Evolutionary conservation across 2,888 invertebrate genomes (phyloP).

Genomic region (Trissolcus brochymenae): DNA sequence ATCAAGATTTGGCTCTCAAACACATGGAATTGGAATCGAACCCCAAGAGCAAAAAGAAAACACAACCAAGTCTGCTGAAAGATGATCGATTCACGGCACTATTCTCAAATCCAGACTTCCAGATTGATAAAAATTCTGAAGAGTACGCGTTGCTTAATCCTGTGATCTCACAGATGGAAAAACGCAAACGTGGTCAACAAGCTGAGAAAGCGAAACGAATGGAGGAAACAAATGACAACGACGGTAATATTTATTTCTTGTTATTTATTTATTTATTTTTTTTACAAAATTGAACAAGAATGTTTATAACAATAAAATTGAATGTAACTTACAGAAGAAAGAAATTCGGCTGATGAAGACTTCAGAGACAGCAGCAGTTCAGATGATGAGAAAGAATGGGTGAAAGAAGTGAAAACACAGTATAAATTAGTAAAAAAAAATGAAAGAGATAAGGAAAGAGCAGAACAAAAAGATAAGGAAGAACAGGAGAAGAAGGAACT

Average conservation of each 20-base stretch:
- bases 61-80: slow-evolving; percentile 82
- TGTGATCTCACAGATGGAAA: slow-evolving; percentile 88
- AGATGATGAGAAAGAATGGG: slow-evolving; percentile 89
- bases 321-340: slow-evolving; percentile 56
- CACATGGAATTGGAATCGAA: slow-evolving; percentile 83
- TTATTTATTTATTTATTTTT: neutral
- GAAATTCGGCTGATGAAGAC: slow-evolving; percentile 72
- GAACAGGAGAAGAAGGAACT: slow-evolving; percentile 73
- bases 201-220: slow-evolving; percentile 76
- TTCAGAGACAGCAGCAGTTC: slow-evolving; percentile 80
- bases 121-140: slow-evolving; percentile 90
- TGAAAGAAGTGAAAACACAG: slow-evolving; percentile 87
- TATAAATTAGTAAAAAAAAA: slow-evolving; percentile 82
- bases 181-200: slow-evolving; percentile 78
- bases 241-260: slow-evolving; percentile 69
- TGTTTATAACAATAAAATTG: slow-evolving; percentile 68
- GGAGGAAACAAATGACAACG: slow-evolving; percentile 46
- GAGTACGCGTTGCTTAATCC: slow-evolving; percentile 93
- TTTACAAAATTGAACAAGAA: neutral
- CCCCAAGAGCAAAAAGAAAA: slow-evolving; percentile 79
- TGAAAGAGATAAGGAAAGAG: slow-evolving; percentile 74
- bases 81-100: slow-evolving; percentile 93
- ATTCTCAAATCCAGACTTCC: slow-evolving; percentile 94
- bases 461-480: slow-evolving; percentile 61
- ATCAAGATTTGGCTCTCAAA: slow-evolving; percentile 91